Base-by-base conservation (phyloP, 37 sponge, comb jelly and placozoan species). In the Halichondria panicea region DNA sequence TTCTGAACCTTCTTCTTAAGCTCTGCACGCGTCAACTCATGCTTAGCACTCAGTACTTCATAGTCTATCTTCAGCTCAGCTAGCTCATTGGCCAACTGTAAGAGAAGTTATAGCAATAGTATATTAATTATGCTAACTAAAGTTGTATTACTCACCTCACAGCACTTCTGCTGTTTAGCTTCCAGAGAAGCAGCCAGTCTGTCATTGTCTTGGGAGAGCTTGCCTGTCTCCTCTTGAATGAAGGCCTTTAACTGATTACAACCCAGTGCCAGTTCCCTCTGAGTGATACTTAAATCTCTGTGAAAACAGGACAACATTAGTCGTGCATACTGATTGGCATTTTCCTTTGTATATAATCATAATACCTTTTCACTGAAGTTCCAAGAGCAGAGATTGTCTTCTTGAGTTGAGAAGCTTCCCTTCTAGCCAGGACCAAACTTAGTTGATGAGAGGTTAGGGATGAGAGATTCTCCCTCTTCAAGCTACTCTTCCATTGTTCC, bases 1-100 rank as follows among this genome's bases (percentile, higher is more conserved):
- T 68, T 63, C 12, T 21, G 39, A 0, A 83, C 22, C 60, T 68
- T 22, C 69, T 75, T 19, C 84, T 60, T 50, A 9, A 41, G n/a
- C 43, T 43, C 61, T 21, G 42, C n/a, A 25, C 43, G 30, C 15
- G n/a, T 21, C 69, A 83, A 22, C 48, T 75, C 48, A 45, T 62
- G 55, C 38, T 75, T 31, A 4, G 61, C 75, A 68, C 35, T 34
- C 32, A 83, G 68, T 28, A 69, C 50, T 50, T 83, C 76, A 43
- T 75, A 40, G 28, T 83, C 66, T 13, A 74, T 28, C 18, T 24
- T 74, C 63, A 70, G 25, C 32, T 27, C 25, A 12, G 46, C 32
- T 37, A 83, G 41, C 61, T 83, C 69, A 13, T 36, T 39, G 3
- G 40, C 27, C n/a, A 61, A 30, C 81, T 81, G 30, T 3, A 42